phyloP scores from a whole-genome alignment of 2,113 vertebrate genomes.

The Lathamus discolor region DNA sequence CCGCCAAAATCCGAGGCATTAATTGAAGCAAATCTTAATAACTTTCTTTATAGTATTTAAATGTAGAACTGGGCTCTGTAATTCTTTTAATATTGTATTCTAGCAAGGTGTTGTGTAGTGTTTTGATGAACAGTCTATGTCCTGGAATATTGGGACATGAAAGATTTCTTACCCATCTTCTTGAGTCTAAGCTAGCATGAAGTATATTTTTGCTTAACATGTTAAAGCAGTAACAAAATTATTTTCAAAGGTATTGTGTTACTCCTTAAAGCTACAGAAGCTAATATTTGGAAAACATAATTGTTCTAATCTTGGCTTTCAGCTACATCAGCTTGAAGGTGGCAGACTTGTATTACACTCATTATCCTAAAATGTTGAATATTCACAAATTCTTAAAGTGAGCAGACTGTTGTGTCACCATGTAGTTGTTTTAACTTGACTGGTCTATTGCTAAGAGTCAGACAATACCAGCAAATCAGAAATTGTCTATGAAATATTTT shows the following conservation, averaged over 20 bases:
- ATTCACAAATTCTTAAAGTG: not conserved
- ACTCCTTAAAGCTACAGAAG: not conserved
- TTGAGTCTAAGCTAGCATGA: not conserved
- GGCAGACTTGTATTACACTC: not conserved
- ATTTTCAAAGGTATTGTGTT: not conserved
- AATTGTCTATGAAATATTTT: slow-evolving; percentile 1
- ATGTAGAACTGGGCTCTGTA: not conserved
- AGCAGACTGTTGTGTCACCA: not conserved
- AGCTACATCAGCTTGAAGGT: not conserved
- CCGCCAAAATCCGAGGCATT: not conserved
- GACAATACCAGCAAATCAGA: not conserved
- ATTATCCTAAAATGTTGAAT: not conserved
- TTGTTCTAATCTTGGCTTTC: not conserved
- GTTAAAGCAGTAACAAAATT: not conserved
- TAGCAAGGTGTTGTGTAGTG: not conserved
- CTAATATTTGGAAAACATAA: not conserved
- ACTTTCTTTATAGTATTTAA: not conserved
- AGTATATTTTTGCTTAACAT: not conserved
- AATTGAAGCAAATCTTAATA: not conserved
- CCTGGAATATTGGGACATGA: not conserved
- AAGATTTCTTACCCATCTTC: not conserved
- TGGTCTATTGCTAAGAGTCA: not conserved
- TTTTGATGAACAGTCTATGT: not conserved
- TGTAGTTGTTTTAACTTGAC: not conserved
- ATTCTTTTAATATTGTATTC: not conserved